phyloP scores from a whole-genome alignment of 2,113 vertebrate genomes.

The Amazona vittata region DNA sequence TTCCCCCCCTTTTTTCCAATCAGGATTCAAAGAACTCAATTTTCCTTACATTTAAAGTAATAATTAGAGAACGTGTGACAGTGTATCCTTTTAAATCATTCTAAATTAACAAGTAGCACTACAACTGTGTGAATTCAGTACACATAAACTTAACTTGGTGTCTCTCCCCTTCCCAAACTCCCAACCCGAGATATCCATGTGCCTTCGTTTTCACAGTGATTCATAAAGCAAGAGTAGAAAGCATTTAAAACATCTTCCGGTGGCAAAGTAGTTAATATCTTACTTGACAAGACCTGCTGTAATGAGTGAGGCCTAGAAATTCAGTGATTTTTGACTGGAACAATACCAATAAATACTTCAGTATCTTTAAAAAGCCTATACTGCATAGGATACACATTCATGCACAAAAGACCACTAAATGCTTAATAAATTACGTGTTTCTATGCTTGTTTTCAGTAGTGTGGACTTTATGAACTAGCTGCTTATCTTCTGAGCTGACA shows the following conservation, averaged over 20 bases:
- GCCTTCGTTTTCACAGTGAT: slow-evolving; percentile 52
- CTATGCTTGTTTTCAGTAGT: slow-evolving; percentile 16
- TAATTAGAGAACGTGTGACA: too few relatives aligned
- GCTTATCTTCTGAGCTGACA: neutral
- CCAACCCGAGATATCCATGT: neutral
- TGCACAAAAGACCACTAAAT: neutral
- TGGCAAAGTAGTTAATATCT: neutral
- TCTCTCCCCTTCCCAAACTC: neutral
- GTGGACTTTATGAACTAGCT: neutral
- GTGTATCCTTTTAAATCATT: neutral
- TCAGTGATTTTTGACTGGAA: neutral
- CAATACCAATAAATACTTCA: slow-evolving; percentile 24
- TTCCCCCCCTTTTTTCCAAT: too few relatives aligned
- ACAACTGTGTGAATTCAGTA: neutral
- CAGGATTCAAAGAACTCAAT: neutral
- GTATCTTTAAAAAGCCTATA: neutral
- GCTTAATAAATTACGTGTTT: neutral
- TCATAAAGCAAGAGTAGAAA: neutral
- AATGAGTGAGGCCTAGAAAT: neutral
- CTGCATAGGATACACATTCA: slow-evolving; percentile 26
- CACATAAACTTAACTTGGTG: neutral
- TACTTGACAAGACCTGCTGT: neutral
- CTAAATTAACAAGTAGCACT: neutral
- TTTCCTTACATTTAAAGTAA: neutral
- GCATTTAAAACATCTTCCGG: neutral